Percentiles rank a stretch among this genome's conserved stretches.
Conservation (phyloP, 2,888 invertebrate genomes). For the Drosophila mercatorum region DNA sequence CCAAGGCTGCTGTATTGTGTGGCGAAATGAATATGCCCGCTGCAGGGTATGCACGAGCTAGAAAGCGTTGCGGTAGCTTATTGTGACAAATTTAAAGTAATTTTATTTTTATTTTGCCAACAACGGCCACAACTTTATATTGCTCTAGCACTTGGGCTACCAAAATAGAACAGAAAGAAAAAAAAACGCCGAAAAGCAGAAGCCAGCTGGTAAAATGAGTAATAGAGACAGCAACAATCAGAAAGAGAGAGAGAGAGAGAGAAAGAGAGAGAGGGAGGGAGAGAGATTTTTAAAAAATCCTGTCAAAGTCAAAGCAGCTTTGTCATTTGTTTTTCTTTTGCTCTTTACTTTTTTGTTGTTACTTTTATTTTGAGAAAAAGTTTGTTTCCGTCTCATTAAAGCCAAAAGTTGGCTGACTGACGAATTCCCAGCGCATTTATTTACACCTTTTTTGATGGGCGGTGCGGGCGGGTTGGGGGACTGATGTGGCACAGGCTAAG, state of each 20-base stretch:
- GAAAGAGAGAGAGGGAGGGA: background rate
- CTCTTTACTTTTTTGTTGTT: slow-evolving; percentile 7
- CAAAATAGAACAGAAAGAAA: slow-evolving; percentile 17
- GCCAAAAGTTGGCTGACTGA: slow-evolving; percentile 59
- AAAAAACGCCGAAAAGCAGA: slow-evolving; percentile 19
- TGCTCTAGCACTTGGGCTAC: slow-evolving; percentile 55
- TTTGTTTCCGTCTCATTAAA: slow-evolving; percentile 79
- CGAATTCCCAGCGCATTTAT: slow-evolving; percentile 76
- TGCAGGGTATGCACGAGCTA: slow-evolving; percentile 19
- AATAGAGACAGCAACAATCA: background rate
- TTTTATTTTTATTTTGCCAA: slow-evolving; percentile 77
- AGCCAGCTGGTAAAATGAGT: slow-evolving; percentile 16
- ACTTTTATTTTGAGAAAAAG: slow-evolving; percentile 48
- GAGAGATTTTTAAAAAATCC: slow-evolving; percentile 33
- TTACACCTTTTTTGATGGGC: slow-evolving; percentile 68
- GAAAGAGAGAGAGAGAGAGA: background rate
- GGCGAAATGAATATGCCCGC: background rate
- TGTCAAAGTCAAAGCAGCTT: slow-evolving; percentile 64
- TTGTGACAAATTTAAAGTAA: slow-evolving; percentile 81
- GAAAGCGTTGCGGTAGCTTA: slow-evolving; percentile 61
- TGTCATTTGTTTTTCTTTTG: slow-evolving; percentile 51
- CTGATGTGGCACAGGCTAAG: slow-evolving; percentile 7
- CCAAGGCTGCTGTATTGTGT: background rate
- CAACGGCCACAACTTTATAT: slow-evolving; percentile 62
- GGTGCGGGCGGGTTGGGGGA: background rate